phyloP scores from a whole-genome alignment of 1,140 invertebrate species.

The Pogonomyrmex barbatus region DNA sequence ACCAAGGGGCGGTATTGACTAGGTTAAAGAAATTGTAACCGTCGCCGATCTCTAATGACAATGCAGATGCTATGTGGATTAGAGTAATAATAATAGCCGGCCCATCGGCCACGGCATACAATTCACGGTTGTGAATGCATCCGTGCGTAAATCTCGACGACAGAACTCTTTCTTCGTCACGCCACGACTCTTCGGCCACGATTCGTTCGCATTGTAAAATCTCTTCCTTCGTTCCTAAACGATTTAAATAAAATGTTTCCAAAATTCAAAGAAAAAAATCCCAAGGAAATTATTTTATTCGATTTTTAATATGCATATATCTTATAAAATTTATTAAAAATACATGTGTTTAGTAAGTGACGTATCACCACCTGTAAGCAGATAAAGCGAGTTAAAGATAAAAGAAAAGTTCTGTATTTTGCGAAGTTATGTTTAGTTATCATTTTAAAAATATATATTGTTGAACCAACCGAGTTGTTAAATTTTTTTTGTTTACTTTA shows the following conservation, averaged over 20 bases:
- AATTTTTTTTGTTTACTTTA: too few relatives aligned
- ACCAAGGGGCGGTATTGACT: conserved; percentile 40
- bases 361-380: too few relatives aligned
- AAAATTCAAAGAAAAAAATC: too few relatives aligned
- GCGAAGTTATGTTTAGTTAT: too few relatives aligned
- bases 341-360: too few relatives aligned
- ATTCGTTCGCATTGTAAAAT: conserved; percentile 21
- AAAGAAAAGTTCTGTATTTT: too few relatives aligned
- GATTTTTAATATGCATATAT: background rate
- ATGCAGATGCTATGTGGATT: conserved; percentile 79
- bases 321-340: background rate
- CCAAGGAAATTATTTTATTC: background rate
- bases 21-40: conserved; percentile 65
- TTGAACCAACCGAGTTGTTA: too few relatives aligned
- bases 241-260: background rate
- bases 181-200: conserved; percentile 30
- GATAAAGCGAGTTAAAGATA: too few relatives aligned
- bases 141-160: conserved; percentile 82
- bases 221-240: background rate
- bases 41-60: conserved; percentile 81
- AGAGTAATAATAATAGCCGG: conserved; percentile 79
- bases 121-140: conserved; percentile 81
- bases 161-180: conserved; percentile 52
- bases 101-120: conserved; percentile 73
- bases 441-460: too few relatives aligned